phyloP scores from a whole-genome alignment of 2,888 invertebrate genomes.

The Tenthredo livida region DNA sequence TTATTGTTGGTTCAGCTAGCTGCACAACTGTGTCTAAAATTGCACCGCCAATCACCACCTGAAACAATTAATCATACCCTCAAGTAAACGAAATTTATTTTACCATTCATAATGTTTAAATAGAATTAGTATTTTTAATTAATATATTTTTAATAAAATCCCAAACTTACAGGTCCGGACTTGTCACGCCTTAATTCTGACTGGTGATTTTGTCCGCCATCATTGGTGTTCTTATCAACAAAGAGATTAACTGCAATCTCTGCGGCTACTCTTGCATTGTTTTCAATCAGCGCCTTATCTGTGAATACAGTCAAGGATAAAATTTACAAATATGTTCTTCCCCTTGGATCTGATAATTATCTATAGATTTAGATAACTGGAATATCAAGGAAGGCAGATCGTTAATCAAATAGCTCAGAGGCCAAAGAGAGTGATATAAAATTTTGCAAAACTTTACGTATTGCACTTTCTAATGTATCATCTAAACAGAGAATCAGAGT shows the following conservation, averaged over 20 bases:
- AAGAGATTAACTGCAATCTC: constrained; percentile 86
- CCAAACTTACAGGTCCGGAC: background rate
- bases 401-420: background rate
- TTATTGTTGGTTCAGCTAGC: constrained; percentile 82
- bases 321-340: constrained; percentile 72
- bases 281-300: constrained; percentile 95
- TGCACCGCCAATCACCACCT: constrained; percentile 89
- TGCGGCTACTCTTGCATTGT: constrained; percentile 93
- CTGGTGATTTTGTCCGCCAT: background rate
- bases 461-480: background rate
- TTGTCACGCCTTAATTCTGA: constrained; percentile 8
- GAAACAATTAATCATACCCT: constrained; percentile 56
- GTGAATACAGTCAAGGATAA: constrained; percentile 54
- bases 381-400: background rate
- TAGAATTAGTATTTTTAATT: background rate
- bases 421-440: background rate
- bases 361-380: background rate
- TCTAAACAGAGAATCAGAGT: constrained; percentile 15
- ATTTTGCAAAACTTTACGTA: background rate
- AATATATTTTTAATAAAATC: background rate
- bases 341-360: constrained; percentile 65
- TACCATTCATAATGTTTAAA: background rate
- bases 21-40: constrained; percentile 87
- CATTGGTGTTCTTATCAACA: constrained; percentile 55
- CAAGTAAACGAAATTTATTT: background rate